Evolutionary conservation across 2,797 vertebrate genomes (phyloP).

Genomic region (Erpetoichthys calabaricus): DNA sequence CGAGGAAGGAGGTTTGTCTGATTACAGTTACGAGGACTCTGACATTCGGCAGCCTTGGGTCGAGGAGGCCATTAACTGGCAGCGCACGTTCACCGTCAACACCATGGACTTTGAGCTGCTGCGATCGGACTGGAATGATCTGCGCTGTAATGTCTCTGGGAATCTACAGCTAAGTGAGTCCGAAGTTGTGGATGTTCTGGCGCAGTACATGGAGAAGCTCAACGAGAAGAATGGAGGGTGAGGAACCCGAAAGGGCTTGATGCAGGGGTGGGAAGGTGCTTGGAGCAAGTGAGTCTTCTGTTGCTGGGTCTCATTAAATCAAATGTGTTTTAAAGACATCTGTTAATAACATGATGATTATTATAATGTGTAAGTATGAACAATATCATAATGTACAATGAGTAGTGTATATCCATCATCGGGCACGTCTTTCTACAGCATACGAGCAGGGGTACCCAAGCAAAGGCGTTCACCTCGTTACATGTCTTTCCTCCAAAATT

Average conservation of each 20-base stretch:
- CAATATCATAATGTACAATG: too few species aligned
- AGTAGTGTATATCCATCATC: too few species aligned
- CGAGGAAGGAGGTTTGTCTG: constrained; percentile 57
- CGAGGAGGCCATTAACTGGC: constrained; percentile 93
- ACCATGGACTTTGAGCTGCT: constrained; percentile 87
- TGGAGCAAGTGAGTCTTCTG: too few species aligned
- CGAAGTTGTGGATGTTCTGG: constrained; percentile 84
- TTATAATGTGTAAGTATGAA: too few species aligned
- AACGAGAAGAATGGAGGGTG: constrained; percentile 80
- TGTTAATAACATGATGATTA: too few species aligned
- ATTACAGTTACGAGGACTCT: constrained; percentile 62
- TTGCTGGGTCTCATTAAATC: too few species aligned
- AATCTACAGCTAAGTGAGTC: constrained; percentile 88
- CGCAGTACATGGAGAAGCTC: constrained; percentile 94
- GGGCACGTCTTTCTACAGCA: too few species aligned
- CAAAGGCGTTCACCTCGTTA: too few species aligned
- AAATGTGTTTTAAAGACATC: too few species aligned
- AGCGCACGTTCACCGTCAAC: constrained; percentile 88
- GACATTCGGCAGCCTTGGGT: constrained; percentile 74
- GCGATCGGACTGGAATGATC: constrained; percentile 95
- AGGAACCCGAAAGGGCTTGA: constrained; percentile 2
- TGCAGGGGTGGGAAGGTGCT: background rate
- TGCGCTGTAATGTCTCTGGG: constrained; percentile 90
- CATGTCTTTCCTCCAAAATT: too few species aligned
- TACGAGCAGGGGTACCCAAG: too few species aligned